A percentile compares a stretch with the other conserved stretches of the same genome.
Conservation (phyloP, 1,140 invertebrate genomes). For the Drosophila pallidifrons region DNA sequence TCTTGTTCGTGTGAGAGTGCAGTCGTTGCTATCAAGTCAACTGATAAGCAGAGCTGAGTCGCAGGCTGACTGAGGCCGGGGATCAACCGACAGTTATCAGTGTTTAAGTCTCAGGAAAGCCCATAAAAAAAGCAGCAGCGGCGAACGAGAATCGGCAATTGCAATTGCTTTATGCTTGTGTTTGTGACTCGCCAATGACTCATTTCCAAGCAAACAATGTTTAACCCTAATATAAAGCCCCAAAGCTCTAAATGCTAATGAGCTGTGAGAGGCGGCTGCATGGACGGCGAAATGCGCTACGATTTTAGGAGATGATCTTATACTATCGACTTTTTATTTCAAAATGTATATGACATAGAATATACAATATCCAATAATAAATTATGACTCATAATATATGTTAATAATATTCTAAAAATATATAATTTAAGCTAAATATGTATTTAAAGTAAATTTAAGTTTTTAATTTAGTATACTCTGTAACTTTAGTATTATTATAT, state of each 20-base stretch:
- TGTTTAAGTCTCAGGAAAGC: constrained; percentile 47
- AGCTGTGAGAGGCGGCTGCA: constrained; percentile 12
- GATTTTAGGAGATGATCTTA: not conserved
- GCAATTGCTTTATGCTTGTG: constrained; percentile 53
- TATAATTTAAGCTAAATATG: too few species aligned
- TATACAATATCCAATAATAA: too few species aligned
- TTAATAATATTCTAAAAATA: too few species aligned
- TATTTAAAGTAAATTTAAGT: too few species aligned
- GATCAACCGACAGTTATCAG: constrained; percentile 44
- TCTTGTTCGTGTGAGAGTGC: not conserved
- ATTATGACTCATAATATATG: too few species aligned
- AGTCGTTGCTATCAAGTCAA: constrained; percentile 9
- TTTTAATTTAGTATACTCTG: too few species aligned
- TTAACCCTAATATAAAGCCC: constrained; percentile 60
- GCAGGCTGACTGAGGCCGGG: not conserved
- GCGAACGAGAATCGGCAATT: constrained; percentile 54
- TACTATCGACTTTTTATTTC: too few species aligned
- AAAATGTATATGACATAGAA: too few species aligned
- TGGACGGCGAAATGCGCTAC: not conserved
- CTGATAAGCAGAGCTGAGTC: constrained; percentile 16
- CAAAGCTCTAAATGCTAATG: constrained; percentile 62
- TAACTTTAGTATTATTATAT: too few species aligned
- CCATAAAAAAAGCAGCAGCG: constrained; percentile 59
- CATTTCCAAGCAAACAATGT: constrained; percentile 47
- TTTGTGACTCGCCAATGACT: constrained; percentile 63